Conservation (phyloP, 2,797 vertebrate genomes). For the Danio aesculapii region DNA sequence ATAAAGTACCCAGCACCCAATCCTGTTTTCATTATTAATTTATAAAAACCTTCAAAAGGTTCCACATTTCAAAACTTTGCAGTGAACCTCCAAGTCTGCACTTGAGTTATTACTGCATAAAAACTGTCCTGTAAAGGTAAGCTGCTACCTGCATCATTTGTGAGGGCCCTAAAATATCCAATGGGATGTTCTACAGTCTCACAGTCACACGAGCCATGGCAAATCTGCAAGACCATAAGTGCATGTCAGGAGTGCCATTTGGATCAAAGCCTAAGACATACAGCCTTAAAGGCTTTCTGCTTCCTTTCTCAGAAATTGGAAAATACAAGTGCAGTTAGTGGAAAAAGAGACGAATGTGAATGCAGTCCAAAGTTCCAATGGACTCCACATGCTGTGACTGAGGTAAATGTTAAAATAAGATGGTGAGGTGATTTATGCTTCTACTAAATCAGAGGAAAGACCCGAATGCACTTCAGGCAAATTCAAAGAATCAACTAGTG, state of each 20-base stretch:
- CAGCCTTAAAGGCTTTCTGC: constrained; percentile 3
- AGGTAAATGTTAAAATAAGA: constrained; percentile 49
- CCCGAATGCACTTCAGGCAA: too few relatives aligned
- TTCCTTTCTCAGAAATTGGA: constrained; percentile 35
- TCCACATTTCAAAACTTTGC: background rate
- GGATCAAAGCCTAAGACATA: constrained; percentile 11
- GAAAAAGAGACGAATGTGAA: constrained; percentile 41
- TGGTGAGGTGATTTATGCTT: constrained; percentile 37
- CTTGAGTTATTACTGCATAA: background rate
- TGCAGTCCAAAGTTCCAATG: constrained; percentile 53
- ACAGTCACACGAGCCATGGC: constrained; percentile 21
- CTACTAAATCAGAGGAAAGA: background rate
- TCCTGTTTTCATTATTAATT: background rate
- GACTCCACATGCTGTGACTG: constrained; percentile 46
- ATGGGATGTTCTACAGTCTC: constrained; percentile 3
- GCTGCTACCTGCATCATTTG: background rate
- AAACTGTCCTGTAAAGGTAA: background rate
- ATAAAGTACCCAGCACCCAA: too few relatives aligned
- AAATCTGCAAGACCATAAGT: constrained; percentile 14
- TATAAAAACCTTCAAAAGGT: background rate
- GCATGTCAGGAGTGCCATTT: constrained; percentile 20
- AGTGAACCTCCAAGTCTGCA: background rate
- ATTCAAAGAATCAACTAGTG: too few relatives aligned
- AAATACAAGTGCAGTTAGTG: constrained; percentile 31
- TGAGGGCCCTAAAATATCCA: background rate